Evolutionary conservation across 2,113 vertebrate genomes (phyloP).

Genomic region (Carassius gibelio): DNA sequence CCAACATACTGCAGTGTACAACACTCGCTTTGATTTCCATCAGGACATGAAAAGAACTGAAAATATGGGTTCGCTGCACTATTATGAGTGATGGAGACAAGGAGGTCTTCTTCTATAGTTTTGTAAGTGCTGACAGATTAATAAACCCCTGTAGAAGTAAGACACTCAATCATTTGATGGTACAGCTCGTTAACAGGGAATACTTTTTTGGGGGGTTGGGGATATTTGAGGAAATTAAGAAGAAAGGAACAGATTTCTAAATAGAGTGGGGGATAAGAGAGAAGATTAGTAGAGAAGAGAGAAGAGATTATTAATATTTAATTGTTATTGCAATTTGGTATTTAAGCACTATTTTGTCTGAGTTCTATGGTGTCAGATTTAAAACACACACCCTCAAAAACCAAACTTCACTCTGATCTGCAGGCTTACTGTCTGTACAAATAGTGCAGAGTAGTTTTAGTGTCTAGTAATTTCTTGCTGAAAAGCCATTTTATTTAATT

Average conservation of each 20-base stretch:
- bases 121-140: slow-evolving; percentile 16
- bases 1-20: slow-evolving; percentile 27
- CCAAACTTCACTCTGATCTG: background rate
- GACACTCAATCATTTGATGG: slow-evolving; percentile 1
- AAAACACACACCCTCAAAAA: background rate
- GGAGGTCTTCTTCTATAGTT: slow-evolving; percentile 19
- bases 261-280: background rate
- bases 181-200: background rate
- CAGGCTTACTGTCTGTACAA: background rate
- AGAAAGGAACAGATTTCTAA: slow-evolving; percentile 23
- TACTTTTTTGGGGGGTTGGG: background rate
- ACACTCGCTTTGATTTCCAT: slow-evolving; percentile 38
- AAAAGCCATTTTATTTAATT: background rate
- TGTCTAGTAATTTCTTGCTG: background rate
- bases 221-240: slow-evolving; percentile 15
- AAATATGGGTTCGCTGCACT: slow-evolving; percentile 1
- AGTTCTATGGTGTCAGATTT: slow-evolving; percentile 4
- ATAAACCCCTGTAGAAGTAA: slow-evolving; percentile 8
- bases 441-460: background rate
- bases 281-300: background rate
- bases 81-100: slow-evolving; percentile 18
- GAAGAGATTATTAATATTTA: background rate
- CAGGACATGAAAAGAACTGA: slow-evolving; percentile 36
- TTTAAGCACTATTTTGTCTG: slow-evolving; percentile 6
- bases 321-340: background rate